Conservation (phyloP, 2,888 invertebrate species). For the Tachystola acroxantha region DNA sequence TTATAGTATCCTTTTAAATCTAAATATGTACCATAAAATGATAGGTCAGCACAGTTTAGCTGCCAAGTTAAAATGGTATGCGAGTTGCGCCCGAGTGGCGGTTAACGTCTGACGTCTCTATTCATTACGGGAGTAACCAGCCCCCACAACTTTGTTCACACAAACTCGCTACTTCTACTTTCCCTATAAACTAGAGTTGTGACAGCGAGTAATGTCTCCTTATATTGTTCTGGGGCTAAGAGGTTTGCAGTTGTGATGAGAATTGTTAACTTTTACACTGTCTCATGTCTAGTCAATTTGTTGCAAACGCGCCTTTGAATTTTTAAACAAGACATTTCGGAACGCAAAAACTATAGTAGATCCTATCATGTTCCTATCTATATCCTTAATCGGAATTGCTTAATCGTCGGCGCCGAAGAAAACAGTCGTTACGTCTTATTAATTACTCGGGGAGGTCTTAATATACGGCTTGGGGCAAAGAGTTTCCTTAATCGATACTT, state of each 20-base stretch:
- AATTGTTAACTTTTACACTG: conserved; percentile 67
- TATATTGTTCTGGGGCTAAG: conserved; percentile 77
- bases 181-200: conserved; percentile 74
- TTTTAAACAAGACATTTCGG: conserved; percentile 32
- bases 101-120: conserved; percentile 67
- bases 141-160: conserved; percentile 66
- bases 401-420: conserved; percentile 28
- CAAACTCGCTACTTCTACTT: conserved; percentile 63
- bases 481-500: conserved; percentile 58
- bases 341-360: conserved; percentile 11
- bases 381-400: conserved; percentile 22
- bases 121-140: conserved; percentile 70
- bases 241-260: conserved; percentile 70
- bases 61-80: conserved; percentile 55
- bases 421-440: conserved; percentile 51
- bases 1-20: too few relatives aligned
- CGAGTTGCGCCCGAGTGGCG: conserved; percentile 59
- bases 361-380: conserved; percentile 10
- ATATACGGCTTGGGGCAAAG: conserved; percentile 44
- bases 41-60: conserved; percentile 48
- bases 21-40: too few relatives aligned
- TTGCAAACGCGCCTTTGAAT: conserved; percentile 37
- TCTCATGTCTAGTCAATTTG: conserved; percentile 51
- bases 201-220: conserved; percentile 75
- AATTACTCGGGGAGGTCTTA: conserved; percentile 49